A percentile compares a stretch with the other conserved stretches of the same genome.
These are phyloP conservation scores for Rafetus swinhoei DNA, from an alignment of 2,113 vertebrate genomes.

Conservation along the genomic window DNA sequence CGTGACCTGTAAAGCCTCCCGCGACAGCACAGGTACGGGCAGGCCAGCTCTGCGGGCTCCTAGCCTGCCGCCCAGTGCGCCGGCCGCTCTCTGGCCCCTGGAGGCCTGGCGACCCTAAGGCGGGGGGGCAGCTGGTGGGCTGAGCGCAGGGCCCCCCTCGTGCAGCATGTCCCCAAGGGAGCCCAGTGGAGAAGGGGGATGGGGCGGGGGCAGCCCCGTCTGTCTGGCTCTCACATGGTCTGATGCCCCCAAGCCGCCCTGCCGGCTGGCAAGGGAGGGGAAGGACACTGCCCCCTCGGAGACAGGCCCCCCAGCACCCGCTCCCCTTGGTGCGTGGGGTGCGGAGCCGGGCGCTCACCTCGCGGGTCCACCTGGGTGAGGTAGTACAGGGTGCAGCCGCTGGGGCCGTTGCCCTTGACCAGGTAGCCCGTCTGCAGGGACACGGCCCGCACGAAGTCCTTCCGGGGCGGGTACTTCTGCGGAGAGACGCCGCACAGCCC, in stretches of 20 bases:
- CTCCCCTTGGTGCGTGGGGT: neutral
- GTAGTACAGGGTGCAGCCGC: conserved; percentile 83
- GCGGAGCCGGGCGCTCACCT: conserved; percentile 72
- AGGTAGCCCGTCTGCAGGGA: conserved; percentile 87
- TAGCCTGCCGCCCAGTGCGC: no score
- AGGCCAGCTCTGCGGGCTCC: no score
- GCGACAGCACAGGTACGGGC: no score
- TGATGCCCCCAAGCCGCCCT: neutral
- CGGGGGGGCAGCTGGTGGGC: no score
- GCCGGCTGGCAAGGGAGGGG: neutral
- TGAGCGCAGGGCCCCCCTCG: no score
- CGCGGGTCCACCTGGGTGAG: conserved; percentile 91
- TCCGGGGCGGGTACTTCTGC: conserved; percentile 89
- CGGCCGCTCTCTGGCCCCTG: no score
- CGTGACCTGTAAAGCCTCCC: no score
- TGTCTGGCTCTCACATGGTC: no score
- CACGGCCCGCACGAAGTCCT: conserved; percentile 88
- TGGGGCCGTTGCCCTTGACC: conserved; percentile 80
- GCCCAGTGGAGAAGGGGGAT: no score
- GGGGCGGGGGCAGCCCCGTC: no score
- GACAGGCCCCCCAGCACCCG: no score
- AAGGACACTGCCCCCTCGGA: neutral
- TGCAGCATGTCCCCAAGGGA: neutral
- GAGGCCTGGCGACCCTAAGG: no score
- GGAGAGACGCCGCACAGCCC: neutral